Conservation (phyloP, 2,888 invertebrate species). For the Ferrisia virgata region DNA sequence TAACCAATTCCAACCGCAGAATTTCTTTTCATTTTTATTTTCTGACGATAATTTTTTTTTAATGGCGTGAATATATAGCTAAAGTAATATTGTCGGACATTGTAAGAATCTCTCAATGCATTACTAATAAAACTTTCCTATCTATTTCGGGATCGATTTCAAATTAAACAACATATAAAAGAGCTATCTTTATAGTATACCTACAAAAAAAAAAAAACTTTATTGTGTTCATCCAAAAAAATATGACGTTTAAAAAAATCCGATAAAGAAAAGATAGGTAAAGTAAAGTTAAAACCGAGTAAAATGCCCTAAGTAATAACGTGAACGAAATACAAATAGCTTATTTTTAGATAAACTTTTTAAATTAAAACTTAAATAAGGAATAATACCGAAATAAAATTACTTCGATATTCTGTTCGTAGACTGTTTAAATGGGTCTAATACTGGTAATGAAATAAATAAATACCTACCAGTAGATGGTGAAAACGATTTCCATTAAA, state of each 20-base stretch:
- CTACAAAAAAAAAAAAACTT: too few relatives aligned
- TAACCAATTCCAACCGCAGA: slow-evolving; percentile 3
- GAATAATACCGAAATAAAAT: slow-evolving; percentile 16
- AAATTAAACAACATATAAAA: not conserved
- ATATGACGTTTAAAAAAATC: not conserved
- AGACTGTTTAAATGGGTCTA: not conserved
- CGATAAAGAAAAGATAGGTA: not conserved
- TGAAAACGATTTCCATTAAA: slow-evolving; percentile 4
- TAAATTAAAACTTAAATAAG: slow-evolving; percentile 14
- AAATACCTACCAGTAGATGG: not conserved
- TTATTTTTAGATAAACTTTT: slow-evolving; percentile 16
- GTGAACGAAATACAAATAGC: slow-evolving; percentile 21
- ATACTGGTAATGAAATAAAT: not conserved
- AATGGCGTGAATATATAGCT: not conserved
- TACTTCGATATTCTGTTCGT: slow-evolving; percentile 20
- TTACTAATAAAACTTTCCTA: not conserved
- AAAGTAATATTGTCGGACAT: not conserved
- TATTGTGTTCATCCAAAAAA: not conserved
- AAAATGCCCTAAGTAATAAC: not conserved
- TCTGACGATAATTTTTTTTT: not conserved
- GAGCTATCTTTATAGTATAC: not conserved
- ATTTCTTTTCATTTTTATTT: slow-evolving; percentile 21
- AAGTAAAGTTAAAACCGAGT: not conserved
- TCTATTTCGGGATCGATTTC: not conserved
- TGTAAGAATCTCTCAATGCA: not conserved